These are phyloP conservation scores for Palythoa grandis DNA, from an alignment of 92 coral and sea anemone genomes.

Conservation along the genomic window DNA sequence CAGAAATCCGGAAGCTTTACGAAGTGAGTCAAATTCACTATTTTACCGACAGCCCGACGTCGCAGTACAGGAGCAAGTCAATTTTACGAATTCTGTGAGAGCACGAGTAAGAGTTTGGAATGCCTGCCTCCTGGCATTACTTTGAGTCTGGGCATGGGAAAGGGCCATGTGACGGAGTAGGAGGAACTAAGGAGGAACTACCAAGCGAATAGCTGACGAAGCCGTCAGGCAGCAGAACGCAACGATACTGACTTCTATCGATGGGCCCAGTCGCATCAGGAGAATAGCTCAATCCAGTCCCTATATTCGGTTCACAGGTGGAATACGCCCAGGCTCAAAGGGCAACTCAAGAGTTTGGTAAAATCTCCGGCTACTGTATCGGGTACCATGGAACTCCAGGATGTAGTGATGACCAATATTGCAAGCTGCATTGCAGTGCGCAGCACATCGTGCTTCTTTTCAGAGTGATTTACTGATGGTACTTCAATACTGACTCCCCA, in stretches of 20 bases:
- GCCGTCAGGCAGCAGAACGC: conserved; percentile 55
- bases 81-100: conserved; percentile 40
- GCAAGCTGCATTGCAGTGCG: conserved; percentile 20
- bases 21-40: conserved; percentile 47
- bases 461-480: conserved; percentile 11
- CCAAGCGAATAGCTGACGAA: conserved; percentile 61
- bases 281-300: conserved; percentile 1
- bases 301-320: conserved; percentile 26
- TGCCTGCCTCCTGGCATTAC: conserved; percentile 55
- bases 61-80: conserved; percentile 67
- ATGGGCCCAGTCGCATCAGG: conserved; percentile 51
- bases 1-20: conserved; percentile 15
- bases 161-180: conserved; percentile 63
- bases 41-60: conserved; percentile 58
- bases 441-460: conserved; percentile 26
- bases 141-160: conserved; percentile 65
- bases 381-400: conserved; percentile 30
- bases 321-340: conserved; percentile 3
- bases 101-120: conserved; percentile 44
- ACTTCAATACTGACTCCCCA: conserved; percentile 17
- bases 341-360: conserved; percentile 30
- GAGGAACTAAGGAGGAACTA: conserved; percentile 53
- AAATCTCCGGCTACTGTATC: conserved; percentile 29
- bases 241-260: conserved; percentile 50
- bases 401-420: conserved; percentile 4